Base-by-base conservation (phyloP, 2,113 vertebrate species). In the Taurulus bubalis region DNA sequence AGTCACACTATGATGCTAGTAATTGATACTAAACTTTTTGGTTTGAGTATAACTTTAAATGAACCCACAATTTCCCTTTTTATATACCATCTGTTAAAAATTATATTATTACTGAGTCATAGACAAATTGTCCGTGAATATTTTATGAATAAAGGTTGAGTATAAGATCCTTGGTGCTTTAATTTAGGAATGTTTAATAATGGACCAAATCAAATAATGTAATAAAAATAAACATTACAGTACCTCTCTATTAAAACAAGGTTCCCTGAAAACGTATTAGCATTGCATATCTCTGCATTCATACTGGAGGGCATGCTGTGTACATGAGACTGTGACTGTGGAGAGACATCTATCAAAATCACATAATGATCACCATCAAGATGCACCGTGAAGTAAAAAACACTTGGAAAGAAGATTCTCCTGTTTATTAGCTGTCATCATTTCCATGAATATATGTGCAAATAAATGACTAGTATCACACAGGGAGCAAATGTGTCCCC, bases 381-480 rank as follows among this genome's bases (percentile, higher is more conserved):
- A 94, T 74, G 94, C 94, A 92, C 91, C 89, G 88, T 56, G 95
- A 96, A 96, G 96, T 96, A 96, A 96, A 56, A 97, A 98, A 96
- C 96, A 96, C 93, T 92, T 92, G 95, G 96, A 95, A 92, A 84
- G 87, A 96, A 95, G 96, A 97, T 95, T 93, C 95, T 92, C 94
- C 95, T 95, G 95, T 96, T 97, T 98, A 98, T 98, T 98, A 98
- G 95, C 96, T 97, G 97, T 97, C 97, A 97, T 97, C 95, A 93
- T 96, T 94, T 75, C 66, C 90, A 94, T 91, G 96, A 96, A 99
- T 97, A 96, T 97, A 98, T 97, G 97, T 96, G 97, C 97, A 97
- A 97, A 98, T 99, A 98, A 98, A 97, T 94, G 96, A 92, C 95
- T 95, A 95, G 94, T 96, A 97, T 95, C 96, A 95, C 96, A 95